A percentile compares a stretch with the other conserved stretches of the same genome.
Evolutionary conservation across 2,888 invertebrate species (phyloP).

Genomic region (Eilema caniola): DNA sequence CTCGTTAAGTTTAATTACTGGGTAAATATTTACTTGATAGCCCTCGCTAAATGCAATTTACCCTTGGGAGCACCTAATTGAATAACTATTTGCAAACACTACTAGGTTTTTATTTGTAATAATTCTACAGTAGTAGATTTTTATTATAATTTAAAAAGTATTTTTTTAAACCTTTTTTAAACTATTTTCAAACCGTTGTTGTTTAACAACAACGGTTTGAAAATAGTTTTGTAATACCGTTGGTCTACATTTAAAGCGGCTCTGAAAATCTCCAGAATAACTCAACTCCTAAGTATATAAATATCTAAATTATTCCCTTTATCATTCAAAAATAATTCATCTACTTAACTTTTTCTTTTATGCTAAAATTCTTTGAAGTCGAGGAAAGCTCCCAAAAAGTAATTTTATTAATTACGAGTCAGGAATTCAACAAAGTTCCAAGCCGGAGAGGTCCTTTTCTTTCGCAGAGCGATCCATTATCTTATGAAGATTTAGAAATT

Average conservation of each 20-base stretch:
- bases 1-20: constrained; percentile 69
- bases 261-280: constrained; percentile 60
- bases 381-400: constrained; percentile 86
- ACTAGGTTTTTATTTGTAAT: constrained; percentile 3
- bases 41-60: constrained; percentile 61
- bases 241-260: constrained; percentile 43
- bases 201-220: constrained; percentile 22
- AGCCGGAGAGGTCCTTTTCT: constrained; percentile 83
- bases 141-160: neutral
- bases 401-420: constrained; percentile 88
- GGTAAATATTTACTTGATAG: constrained; percentile 69
- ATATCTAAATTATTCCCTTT: constrained; percentile 83
- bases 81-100: constrained; percentile 46
- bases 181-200: too few relatives aligned
- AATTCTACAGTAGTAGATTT: neutral
- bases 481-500: constrained; percentile 87
- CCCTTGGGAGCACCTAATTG: constrained; percentile 51
- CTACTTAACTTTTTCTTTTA: constrained; percentile 86
- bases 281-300: constrained; percentile 73
- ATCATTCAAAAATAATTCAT: constrained; percentile 86
- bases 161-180: too few relatives aligned
- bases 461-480: constrained; percentile 84
- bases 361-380: constrained; percentile 86
- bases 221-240: constrained; percentile 21
- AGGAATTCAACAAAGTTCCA: constrained; percentile 86